Evolutionary conservation across 2,113 vertebrate species (phyloP).

Genomic region (Corythaeola cristata): DNA sequence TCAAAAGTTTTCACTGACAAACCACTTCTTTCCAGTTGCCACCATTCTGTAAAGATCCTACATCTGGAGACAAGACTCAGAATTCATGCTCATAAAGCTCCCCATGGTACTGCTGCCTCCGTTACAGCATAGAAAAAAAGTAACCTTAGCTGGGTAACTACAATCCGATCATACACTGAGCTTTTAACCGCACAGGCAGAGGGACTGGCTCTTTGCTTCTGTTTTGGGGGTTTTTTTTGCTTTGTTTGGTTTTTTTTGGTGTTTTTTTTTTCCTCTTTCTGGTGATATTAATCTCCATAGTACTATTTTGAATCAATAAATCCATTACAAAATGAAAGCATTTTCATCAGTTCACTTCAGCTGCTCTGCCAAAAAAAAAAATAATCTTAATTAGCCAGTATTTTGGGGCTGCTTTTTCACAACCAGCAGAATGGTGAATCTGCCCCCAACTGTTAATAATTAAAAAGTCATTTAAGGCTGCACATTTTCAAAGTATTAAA

Average conservation of each 20-base stretch:
- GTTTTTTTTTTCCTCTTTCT: neutral
- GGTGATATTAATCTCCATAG: neutral
- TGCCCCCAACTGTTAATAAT: neutral
- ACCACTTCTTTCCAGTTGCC: neutral
- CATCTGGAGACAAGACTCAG: neutral
- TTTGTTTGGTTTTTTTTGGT: too few relatives aligned
- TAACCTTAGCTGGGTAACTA: neutral
- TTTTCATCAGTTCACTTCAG: neutral
- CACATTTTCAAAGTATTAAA: conserved; percentile 13
- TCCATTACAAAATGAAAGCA: neutral
- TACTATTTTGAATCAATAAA: neutral
- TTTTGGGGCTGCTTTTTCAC: neutral
- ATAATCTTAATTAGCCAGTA: neutral
- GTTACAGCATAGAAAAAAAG: neutral
- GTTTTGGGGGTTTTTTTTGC: neutral
- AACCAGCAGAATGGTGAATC: neutral
- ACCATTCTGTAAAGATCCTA: neutral
- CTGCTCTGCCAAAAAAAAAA: neutral
- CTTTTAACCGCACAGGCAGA: neutral
- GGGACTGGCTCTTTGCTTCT: neutral
- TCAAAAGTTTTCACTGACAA: neutral
- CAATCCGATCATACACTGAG: neutral
- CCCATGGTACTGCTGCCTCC: rapidly evolving
- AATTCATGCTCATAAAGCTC: neutral
- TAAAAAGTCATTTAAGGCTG: neutral